Evolutionary conservation across 2,888 invertebrate genomes (phyloP), one percentile per base, ranked within the genome.

Genomic region (Seira sanloemensis): DNA sequence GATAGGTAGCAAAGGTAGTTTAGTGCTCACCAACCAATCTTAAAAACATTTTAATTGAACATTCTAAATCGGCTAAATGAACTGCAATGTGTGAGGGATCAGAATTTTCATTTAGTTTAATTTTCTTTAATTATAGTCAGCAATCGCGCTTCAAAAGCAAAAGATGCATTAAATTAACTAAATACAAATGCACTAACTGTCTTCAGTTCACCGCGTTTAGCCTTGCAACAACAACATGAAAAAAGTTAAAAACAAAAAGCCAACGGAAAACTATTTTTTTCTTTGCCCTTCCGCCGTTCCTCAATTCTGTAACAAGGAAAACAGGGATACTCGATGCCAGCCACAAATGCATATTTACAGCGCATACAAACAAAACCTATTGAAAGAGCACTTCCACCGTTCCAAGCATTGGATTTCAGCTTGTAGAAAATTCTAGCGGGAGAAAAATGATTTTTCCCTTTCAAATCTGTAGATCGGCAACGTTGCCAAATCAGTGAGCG

Each of bases 371-470:
- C 24, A 5, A n/a, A 74, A 37, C 67, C 68, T 24, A 27, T 27
- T n/a, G 24, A 12, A 12, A n/a, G 12, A n/a, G 2, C 16, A 50
- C 16, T 2, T 50, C 1, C 16, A 50, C 77, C 54, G 77, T 77
- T 77, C 68, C 67, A 12, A 37, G 7, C 81, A 81, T 81, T 9
- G 75, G 19, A 21, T 73, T 16, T 9, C 26, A 26, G 12, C 16
- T 37, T 73, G 67, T 62, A 66, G 77, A 77, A 77, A 54, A 68
- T 82, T 77, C 77, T 73, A 73, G 77, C 77, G 82, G 21, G 24
- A 58, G 7, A 2, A n/a, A 50, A 50, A 9, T 7, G 16, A 1
- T 21, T 23, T 26, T 46, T 23, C 12, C n/a, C n/a, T 77, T 77
- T 72, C 1, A 74, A 37, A 18, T 23, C 5, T 18, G 37, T 58